Evolutionary conservation across 1,140 invertebrate genomes (phyloP), one percentile per base, ranked within the genome.

Genomic region (Linepithema humile): DNA sequence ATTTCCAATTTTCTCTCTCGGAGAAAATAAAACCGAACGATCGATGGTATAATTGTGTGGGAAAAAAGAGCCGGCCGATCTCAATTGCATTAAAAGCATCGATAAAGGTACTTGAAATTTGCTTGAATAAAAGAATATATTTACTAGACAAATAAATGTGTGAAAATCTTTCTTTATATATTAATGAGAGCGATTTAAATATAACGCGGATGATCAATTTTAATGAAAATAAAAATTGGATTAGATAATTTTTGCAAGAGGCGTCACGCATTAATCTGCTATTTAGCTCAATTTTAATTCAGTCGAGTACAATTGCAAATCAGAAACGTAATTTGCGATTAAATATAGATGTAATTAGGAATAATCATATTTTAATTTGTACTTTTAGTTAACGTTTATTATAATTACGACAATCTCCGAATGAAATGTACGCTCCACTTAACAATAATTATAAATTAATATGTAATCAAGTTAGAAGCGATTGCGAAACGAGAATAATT

Each of bases 361-460:
- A 67, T 69, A 69, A 78, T 78, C 35, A 69, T 69, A 78, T 78
- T 78, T 78, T 67, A 78, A 78, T 69, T 78, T 2, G 7, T 80
- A 70, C 38, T 43, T 80, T 80, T 80, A 70, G 48, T 80, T 80
- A 70, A 80, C 75, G 75, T 69, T 78, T 29, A 69, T 80, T 80
- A 80, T 69, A 69, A 55, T 69, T 55, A 69, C 48, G 53, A 70
- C 64, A 80, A 80, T 70, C 64, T 80, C 64, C n/a, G n/a, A 80
- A 69, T 80, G 48, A 80, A 80, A 80, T 80, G 26, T 55, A 57
- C 65, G 64, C 48, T 53, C 17, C 62, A 69, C 75, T 69, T 78
- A 69, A 69, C 48, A 69, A 78, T 78, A 78, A 80, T 80, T 80
- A 69, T 70, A 80, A 70, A 80, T 80, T 80, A 80, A 80, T 80